Evolutionary conservation across 2,888 invertebrate species (phyloP), one percentile per base, ranked within the genome.

Genomic region (Polydrusus tereticollis): DNA sequence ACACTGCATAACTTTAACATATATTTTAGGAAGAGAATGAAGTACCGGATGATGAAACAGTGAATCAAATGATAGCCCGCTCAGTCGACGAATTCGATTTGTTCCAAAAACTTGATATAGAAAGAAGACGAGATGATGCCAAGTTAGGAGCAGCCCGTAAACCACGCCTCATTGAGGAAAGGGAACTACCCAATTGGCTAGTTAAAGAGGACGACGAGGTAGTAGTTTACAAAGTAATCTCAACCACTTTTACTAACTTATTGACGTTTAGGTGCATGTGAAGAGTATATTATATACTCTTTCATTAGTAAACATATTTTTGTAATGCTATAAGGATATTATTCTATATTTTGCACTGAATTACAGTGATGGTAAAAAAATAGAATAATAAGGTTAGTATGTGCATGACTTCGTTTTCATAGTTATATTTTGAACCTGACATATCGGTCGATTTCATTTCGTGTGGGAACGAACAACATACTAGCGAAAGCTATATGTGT

Each of bases 41-140:
- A 86, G 93, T 99, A 0, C 99, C 99, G 0, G 99, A 99, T 83
- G 99, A 99, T 84, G 99, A 99, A 85, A 93, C 98, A 47, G 95
- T 99, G 62, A 99, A 99, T 86, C 97, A 98, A 87, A 99, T 99
- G 99, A 94, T 99, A 80, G 98, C 99, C 0, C 90, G 99, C 69
- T 92, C 92, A 10, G 98, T 99, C 83, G 94, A 94, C 2, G 99
- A 99, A 85, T 92, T 99, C 83, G 98, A 99, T 83, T 85, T 91
- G 21, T 98, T 98, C 87, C 95, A 95, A 83, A 92, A 94, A 82
- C 93, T 98, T 89, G 99, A 99, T 85, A 86, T 94, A 57, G 99
- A 99, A 80, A 89, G 99, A 67, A 90, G 94, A 81, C 89, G 94
- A 80, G 92, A 91, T 78, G 91, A 94, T 79, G 90, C 92, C 0